Evolutionary conservation across 2,113 vertebrate species (phyloP), one percentile per base, ranked within the genome.

Genomic region (Erythrolamprus reginae): DNA sequence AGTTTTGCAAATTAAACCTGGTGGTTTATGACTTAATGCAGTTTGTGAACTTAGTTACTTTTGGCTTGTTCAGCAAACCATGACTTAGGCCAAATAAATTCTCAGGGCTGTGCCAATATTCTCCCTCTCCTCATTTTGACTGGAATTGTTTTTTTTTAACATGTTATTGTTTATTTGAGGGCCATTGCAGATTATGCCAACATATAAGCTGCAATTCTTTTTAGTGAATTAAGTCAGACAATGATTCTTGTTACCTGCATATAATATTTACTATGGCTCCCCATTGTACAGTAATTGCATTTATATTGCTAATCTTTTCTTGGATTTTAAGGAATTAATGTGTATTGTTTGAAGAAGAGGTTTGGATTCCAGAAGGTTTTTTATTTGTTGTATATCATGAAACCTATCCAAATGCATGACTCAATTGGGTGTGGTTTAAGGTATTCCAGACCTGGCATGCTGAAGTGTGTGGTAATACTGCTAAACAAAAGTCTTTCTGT

Each of bases 381-480:
- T 89, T 87, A 56, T 51, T 84, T 50, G 19, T 51, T 47, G 26
- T 51, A 0, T 86, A 82, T 47, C 8, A 6, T 90, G 58, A 61
- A 88, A 1, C 51, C 90, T 86, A 91, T 26, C 38, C 90, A 70
- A 70, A 88, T 86, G 61, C 65, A 91, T 96, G 93, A 96, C 94
- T 95, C 92, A 95, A 90, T 21, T 91, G 93, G 94, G 94, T 93
- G 92, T 94, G 89, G 89, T 87, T 90, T 93, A 88, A 0, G 33
- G 86, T 84, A 82, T 55, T 94, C 93, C 88, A 93, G 92, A 95
- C 91, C 82, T 77, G 90, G 55, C 84, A 95, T 91, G 90, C 92
- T 94, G 89, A 88, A 92, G 1, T 88, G 89, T 88, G 89, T 92
- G 52, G 89, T 89, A 94, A n/a, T 88, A 90, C 92, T 89, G 86